phyloP scores from a whole-genome alignment of 2,797 vertebrate genomes.

The Enteromius radiatus region DNA sequence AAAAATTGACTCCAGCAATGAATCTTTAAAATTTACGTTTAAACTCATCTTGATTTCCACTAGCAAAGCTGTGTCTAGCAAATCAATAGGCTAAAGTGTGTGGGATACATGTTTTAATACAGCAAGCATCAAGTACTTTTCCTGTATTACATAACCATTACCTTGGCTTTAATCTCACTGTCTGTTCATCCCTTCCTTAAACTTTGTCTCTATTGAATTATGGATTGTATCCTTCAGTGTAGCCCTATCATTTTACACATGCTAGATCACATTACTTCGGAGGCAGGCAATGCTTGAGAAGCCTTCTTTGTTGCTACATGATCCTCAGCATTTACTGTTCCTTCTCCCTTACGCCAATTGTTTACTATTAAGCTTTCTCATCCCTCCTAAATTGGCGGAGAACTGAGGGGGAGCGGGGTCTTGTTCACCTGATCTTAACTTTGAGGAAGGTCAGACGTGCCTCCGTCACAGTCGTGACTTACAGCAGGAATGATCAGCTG shows the following conservation, averaged over 20 bases:
- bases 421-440: slow-evolving; percentile 20
- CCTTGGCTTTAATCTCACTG: neutral
- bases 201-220: neutral
- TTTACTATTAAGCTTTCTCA: neutral
- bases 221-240: neutral
- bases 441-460: neutral
- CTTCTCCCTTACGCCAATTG: neutral
- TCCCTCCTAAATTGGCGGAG: neutral
- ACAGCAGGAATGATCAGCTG: slow-evolving; percentile 24
- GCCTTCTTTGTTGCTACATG: neutral
- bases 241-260: neutral
- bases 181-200: neutral
- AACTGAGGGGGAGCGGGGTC: neutral
- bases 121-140: neutral
- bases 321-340: neutral
- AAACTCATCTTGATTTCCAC: neutral
- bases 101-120: neutral
- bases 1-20: neutral
- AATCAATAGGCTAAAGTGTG: neutral
- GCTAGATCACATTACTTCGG: neutral
- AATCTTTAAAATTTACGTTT: neutral
- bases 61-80: neutral
- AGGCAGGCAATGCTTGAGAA: neutral
- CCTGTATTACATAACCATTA: slow-evolving; percentile 7
- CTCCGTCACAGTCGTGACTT: slow-evolving; percentile 16